phyloP scores from a whole-genome alignment of 1,140 invertebrate genomes.

The Drosophila pseudoobscura region DNA sequence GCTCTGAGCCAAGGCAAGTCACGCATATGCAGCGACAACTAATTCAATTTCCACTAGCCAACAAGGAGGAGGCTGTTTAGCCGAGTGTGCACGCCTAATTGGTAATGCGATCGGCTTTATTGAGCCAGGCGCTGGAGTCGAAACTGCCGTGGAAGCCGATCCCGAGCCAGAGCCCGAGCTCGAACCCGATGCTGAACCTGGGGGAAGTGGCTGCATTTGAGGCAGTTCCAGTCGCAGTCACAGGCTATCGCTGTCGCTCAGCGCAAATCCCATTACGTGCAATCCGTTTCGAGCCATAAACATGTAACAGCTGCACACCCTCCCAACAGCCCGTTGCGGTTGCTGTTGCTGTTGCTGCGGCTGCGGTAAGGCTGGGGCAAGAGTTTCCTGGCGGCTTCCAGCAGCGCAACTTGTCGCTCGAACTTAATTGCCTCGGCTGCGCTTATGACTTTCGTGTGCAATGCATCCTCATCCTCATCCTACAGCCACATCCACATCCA shows the following conservation, averaged over 20 bases:
- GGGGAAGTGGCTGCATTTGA: slow-evolving; percentile 9
- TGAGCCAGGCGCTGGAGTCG: slow-evolving; percentile 57
- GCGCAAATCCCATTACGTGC: slow-evolving; percentile 80
- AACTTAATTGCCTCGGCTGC: slow-evolving; percentile 79
- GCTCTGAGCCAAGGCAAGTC: slow-evolving; percentile 45
- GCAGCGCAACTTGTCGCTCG: slow-evolving; percentile 78
- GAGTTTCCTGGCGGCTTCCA: slow-evolving; percentile 74
- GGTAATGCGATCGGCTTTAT: slow-evolving; percentile 82
- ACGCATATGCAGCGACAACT: slow-evolving; percentile 79
- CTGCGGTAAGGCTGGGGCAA: slow-evolving; percentile 1
- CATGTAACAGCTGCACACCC: slow-evolving; percentile 71
- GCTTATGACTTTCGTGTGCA: slow-evolving; percentile 81
- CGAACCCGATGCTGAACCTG: slow-evolving; percentile 7
- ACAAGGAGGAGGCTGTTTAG: slow-evolving; percentile 69
- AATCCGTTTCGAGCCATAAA: slow-evolving; percentile 80
- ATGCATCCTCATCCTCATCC: slow-evolving; percentile 55
- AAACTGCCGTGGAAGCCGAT: slow-evolving; percentile 19
- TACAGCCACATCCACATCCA: slow-evolving; percentile 18
- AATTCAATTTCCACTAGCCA: slow-evolving; percentile 80
- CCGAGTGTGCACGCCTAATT: slow-evolving; percentile 79
- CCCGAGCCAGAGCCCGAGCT: slow-evolving; percentile 2
- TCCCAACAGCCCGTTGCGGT: slow-evolving; percentile 9
- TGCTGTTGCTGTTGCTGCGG: neutral
- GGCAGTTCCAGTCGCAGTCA: slow-evolving; percentile 36
- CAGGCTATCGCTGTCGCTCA: slow-evolving; percentile 78